Conservation (phyloP, 2,888 invertebrate genomes). For the Orgyia antiqua region DNA sequence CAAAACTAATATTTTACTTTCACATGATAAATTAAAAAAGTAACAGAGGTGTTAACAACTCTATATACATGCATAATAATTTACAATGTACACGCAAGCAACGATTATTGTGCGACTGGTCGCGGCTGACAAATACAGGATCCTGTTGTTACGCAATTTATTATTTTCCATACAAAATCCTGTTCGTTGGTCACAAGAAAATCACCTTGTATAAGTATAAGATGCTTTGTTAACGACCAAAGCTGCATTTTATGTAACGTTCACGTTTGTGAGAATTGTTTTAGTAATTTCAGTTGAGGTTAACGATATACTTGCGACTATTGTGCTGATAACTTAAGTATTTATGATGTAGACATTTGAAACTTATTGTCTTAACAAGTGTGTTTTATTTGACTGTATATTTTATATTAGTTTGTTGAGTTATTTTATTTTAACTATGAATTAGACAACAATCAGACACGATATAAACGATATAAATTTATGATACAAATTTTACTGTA, state of each 20-base stretch:
- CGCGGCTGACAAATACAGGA: slow-evolving; percentile 62
- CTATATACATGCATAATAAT: slow-evolving; percentile 39
- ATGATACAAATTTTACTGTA: no score
- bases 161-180: slow-evolving; percentile 37
- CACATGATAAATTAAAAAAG: no score
- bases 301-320: no score
- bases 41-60: slow-evolving; percentile 36
- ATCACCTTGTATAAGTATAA: slow-evolving; percentile 22
- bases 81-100: slow-evolving; percentile 51
- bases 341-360: no score
- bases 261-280: background rate
- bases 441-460: no score
- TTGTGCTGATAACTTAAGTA: no score
- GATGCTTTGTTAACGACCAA: slow-evolving; percentile 8
- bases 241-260: slow-evolving; percentile 6
- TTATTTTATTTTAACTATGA: no score
- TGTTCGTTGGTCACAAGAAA: slow-evolving; percentile 24
- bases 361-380: no score
- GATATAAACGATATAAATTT: no score
- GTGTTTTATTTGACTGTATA: no score
- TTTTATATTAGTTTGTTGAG: no score
- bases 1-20: no score
- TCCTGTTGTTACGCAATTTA: slow-evolving; percentile 65
- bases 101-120: slow-evolving; percentile 59
- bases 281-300: background rate